These are phyloP conservation scores for Tolypeutes matacus DNA, from an alignment of 2,797 vertebrate genomes.

Conservation along the genomic window DNA sequence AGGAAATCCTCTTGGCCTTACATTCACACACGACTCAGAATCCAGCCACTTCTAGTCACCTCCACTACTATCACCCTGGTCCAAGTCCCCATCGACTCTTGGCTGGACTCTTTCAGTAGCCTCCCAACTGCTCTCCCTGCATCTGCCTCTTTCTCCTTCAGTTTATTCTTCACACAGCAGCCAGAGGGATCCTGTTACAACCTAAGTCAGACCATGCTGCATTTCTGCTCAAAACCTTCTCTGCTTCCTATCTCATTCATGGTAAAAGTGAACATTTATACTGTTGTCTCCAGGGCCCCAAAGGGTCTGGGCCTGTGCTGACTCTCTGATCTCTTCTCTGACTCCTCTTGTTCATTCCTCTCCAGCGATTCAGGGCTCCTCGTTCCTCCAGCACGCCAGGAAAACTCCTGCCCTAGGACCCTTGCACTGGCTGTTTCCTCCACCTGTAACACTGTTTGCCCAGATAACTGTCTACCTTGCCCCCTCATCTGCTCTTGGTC, in stretches of 20 bases:
- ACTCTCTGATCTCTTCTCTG: neutral
- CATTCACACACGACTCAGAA: neutral
- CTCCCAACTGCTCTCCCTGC: neutral
- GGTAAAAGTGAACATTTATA: neutral
- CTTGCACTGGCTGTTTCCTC: neutral
- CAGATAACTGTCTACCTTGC: neutral
- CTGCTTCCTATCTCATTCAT: neutral
- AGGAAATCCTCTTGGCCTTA: conserved; percentile 45
- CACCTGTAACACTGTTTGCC: neutral
- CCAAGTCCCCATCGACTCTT: neutral
- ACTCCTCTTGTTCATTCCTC: neutral
- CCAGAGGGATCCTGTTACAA: neutral
- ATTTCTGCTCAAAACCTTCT: neutral
- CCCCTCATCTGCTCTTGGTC: neutral
- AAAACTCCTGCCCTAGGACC: neutral
- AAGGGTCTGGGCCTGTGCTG: neutral
- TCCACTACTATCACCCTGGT: accelerated
- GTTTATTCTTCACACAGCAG: no score
- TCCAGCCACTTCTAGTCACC: neutral
- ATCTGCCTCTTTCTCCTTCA: neutral
- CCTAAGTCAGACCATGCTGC: neutral
- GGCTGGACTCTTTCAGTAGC: neutral
- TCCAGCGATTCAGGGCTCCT: neutral
- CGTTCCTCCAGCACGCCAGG: neutral
- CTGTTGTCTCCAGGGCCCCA: neutral